Base-by-base conservation (phyloP, 2,888 invertebrate genomes). In the Azorinus chamasolen region DNA sequence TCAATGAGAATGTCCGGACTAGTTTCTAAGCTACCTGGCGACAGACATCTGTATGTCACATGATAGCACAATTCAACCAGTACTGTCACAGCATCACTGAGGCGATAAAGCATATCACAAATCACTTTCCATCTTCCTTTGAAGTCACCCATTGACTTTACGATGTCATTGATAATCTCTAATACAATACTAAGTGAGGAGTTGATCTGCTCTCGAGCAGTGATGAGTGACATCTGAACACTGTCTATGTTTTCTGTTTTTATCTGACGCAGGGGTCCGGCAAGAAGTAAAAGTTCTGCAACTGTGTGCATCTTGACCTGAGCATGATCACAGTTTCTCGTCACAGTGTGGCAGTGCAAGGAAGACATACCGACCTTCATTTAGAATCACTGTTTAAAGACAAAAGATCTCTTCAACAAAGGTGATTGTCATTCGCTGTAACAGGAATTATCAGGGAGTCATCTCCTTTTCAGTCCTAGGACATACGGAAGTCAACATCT, bases 221-320 rank as follows among this genome's bases (percentile, higher is more conserved):
- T 53, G 0, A 73, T 64, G 4, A 80, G 18, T 2, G 76, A 80
- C 27, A 59, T 70, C 46, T 76, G 73, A 1, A 77, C 59, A 16
- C 66, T 54, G 37, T 54, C 64, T 43, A 80, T 79, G 22, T 83
- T 83, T 27, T 89, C 86, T 48, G 89, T 87, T 62, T 81, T 83
- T 43, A 92, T 89, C n/a, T 92, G 91, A 16, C 91, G 86, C 0
- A 89, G 84, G 59, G 90, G 89, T 62, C 90, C 90, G 8, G 91
- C 89, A 3, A 92, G 83, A 18, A 92, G 87, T 3, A 93, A 86
- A 20, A 93, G 76, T 71, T 93, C 92, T 5, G 91, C 92, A 14
- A 92, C 88, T 3, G 90, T 83, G 79, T 92, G 92, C 81, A 93
- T 88, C 37, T 89, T 88, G n/a, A 84, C 85, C 62, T 89, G 90